Conservation (phyloP, 2,888 invertebrate species). For the Adela reaumurella region DNA sequence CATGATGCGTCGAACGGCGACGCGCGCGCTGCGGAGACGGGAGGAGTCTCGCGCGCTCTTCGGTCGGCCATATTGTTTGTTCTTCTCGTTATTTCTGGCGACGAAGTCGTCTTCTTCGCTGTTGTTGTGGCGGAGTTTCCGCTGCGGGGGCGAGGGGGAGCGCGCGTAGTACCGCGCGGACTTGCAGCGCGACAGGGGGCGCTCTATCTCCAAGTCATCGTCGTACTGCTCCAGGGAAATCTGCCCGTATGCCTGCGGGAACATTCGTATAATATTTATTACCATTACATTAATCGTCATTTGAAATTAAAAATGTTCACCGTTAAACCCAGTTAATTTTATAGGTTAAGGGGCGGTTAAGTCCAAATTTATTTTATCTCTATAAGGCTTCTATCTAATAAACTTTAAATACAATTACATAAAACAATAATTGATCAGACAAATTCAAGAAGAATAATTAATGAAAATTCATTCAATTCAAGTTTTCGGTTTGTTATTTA, state of each 20-base stretch:
- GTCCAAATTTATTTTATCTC: no score
- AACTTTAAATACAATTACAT: no score
- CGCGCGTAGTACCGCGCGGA: constrained; percentile 29
- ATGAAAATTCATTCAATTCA: no score
- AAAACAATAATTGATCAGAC: no score
- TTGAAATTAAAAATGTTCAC: no score
- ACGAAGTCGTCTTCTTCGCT: constrained; percentile 12
- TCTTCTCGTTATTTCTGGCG: constrained; percentile 28
- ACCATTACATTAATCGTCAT: no score
- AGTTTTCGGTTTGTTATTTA: no score
- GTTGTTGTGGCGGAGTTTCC: constrained; percentile 9
- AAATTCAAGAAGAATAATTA: no score
- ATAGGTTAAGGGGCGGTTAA: no score
- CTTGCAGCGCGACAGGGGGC: constrained; percentile 34
- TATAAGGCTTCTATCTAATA: no score
- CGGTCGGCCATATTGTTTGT: constrained; percentile 29
- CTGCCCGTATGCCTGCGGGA: constrained; percentile 31
- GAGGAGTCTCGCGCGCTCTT: constrained; percentile 34
- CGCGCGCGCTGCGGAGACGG: constrained; percentile 28
- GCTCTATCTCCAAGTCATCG: constrained; percentile 14
- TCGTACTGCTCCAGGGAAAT: constrained; percentile 36
- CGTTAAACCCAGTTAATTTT: no score
- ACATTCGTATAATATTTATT: no score
- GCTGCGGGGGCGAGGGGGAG: constrained; percentile 26
- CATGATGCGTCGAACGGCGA: constrained; percentile 21